Percentiles rank a stretch among this genome's conserved stretches.
Evolutionary conservation across 2,797 vertebrate species (phyloP).

Genomic region (Clarias fuscus): DNA sequence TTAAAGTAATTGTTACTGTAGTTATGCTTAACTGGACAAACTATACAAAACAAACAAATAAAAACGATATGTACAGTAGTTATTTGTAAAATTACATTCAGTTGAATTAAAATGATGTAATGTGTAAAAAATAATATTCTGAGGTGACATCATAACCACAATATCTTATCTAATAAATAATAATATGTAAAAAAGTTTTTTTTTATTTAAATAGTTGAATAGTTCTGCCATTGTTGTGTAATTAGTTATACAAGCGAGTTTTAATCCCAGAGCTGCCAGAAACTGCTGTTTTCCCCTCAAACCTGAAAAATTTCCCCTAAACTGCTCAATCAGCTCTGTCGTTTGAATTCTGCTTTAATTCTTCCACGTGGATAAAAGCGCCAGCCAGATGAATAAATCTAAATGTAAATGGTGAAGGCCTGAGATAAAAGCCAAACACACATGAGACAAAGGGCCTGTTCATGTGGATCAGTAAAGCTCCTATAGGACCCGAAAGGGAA

Average conservation of each 20-base stretch:
- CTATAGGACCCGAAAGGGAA: neutral
- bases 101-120: neutral
- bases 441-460: neutral
- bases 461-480: conserved; percentile 10
- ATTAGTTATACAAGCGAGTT: too few species aligned
- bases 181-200: too few species aligned
- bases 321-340: conserved; percentile 9
- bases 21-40: neutral
- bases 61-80: neutral
- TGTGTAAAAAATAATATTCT: neutral
- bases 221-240: neutral
- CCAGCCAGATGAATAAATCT: conserved; percentile 25
- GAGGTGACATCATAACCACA: neutral
- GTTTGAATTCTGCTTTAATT: conserved; percentile 3
- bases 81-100: neutral
- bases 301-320: neutral
- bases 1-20: neutral
- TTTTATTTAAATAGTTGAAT: neutral
- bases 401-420: conserved; percentile 19
- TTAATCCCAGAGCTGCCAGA: neutral
- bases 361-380: conserved; percentile 13
- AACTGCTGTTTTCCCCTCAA: neutral
- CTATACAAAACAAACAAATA: neutral
- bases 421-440: conserved; percentile 2
- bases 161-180: neutral